phyloP scores from a whole-genome alignment of 2,797 vertebrate genomes.

The Oryzias dopingdopingensis region DNA sequence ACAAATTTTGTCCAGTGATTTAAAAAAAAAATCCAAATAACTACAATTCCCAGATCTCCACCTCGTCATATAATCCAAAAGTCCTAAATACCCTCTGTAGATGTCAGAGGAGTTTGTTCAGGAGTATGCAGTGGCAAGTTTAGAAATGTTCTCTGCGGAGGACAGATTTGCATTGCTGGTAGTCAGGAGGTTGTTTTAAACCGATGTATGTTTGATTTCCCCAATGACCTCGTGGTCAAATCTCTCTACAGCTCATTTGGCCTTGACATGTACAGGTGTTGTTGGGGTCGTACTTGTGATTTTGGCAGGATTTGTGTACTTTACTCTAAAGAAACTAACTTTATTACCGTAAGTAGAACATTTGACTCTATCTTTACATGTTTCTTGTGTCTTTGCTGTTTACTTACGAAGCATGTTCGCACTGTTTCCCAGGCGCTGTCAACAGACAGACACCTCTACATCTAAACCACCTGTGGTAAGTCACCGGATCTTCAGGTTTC shows the following conservation, averaged over 20 bases:
- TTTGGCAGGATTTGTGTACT: slow-evolving; percentile 22
- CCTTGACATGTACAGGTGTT: neutral
- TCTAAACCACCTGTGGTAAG: slow-evolving; percentile 61
- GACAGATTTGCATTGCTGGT: too few relatives aligned
- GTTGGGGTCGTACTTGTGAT: slow-evolving; percentile 2
- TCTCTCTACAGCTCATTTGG: slow-evolving; percentile 12
- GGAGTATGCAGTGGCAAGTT: too few relatives aligned
- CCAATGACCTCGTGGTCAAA: neutral
- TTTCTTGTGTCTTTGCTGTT: neutral
- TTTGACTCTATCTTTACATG: too few relatives aligned
- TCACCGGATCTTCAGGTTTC: neutral
- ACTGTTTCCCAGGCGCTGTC: slow-evolving; percentile 26
- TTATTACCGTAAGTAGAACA: slow-evolving; percentile 42
- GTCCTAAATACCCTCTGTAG: too few relatives aligned
- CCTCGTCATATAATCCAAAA: too few relatives aligned
- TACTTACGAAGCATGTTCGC: slow-evolving; percentile 9
- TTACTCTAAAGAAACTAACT: slow-evolving; percentile 28
- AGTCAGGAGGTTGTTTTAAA: too few relatives aligned
- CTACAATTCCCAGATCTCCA: too few relatives aligned
- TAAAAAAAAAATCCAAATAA: too few relatives aligned
- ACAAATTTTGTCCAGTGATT: too few relatives aligned
- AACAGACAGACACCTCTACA: slow-evolving; percentile 26
- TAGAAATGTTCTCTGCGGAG: too few relatives aligned
- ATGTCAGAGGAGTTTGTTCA: too few relatives aligned
- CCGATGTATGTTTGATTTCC: too few relatives aligned